These are phyloP conservation scores for Copsychus sechellarum DNA, from an alignment of 2,113 vertebrate species.

Conservation along the genomic window DNA sequence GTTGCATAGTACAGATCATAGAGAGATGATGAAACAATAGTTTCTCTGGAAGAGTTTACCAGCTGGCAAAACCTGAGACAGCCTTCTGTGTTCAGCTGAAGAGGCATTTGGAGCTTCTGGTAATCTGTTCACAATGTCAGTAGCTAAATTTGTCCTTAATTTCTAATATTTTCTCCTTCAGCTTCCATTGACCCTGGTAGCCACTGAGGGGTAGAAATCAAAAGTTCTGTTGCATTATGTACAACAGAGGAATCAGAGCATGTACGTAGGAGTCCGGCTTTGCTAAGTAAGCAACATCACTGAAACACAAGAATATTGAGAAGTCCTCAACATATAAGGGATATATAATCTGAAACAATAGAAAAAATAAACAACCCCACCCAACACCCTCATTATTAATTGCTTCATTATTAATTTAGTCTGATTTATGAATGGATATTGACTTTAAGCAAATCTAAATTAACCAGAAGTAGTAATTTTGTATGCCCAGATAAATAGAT, in stretches of 20 bases:
- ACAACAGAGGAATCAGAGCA: not conserved
- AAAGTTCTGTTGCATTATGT: not conserved
- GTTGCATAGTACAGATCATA: not conserved
- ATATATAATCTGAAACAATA: not conserved
- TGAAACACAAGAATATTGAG: slow-evolving; percentile 14
- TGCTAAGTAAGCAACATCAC: not conserved
- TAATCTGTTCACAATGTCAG: not conserved
- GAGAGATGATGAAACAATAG: not conserved
- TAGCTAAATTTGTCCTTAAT: not conserved
- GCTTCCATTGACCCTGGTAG: not conserved
- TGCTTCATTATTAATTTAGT: not conserved
- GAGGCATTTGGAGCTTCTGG: not conserved
- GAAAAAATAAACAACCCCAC: not conserved
- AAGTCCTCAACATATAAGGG: not conserved
- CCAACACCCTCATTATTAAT: slow-evolving; percentile 3
- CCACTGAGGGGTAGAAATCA: not conserved
- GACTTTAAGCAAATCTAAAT: not conserved
- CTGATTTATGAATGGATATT: not conserved
- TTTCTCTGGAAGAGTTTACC: not conserved
- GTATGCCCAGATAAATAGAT: not conserved
- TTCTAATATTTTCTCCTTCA: not conserved
- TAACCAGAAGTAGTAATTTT: not conserved
- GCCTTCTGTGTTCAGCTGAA: not conserved
- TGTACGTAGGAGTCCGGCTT: not conserved
- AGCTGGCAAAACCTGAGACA: not conserved